Conservation (phyloP, 2,888 invertebrate species). For the Plagodis dolabraria region DNA sequence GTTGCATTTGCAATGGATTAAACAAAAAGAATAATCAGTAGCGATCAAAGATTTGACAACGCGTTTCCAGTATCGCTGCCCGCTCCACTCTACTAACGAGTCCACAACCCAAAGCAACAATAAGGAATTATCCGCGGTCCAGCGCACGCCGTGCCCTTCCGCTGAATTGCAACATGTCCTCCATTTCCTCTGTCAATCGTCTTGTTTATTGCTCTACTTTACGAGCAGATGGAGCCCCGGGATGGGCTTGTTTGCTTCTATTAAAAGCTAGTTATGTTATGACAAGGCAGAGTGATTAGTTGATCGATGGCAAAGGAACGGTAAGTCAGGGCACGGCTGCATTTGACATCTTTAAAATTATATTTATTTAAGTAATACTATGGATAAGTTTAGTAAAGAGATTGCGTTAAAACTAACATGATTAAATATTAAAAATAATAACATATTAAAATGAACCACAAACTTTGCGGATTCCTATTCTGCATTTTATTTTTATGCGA, state of each 20-base stretch:
- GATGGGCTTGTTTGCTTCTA: conserved; percentile 15
- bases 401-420: no score
- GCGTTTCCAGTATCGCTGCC: neutral
- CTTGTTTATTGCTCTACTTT: conserved; percentile 22
- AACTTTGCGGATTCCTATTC: no score
- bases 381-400: no score
- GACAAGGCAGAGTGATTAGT: conserved; percentile 2
- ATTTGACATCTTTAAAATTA: no score
- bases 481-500: no score
- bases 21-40: no score
- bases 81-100: conserved; percentile 36
- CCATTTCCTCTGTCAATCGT: conserved; percentile 34
- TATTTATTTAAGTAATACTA: no score
- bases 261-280: conserved; percentile 11
- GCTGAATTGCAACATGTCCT: conserved; percentile 38
- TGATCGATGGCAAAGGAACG: neutral
- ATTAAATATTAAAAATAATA: no score
- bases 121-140: conserved; percentile 67
- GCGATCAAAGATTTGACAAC: no score
- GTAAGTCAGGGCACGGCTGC: no score
- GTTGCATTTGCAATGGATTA: no score
- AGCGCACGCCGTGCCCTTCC: conserved; percentile 66
- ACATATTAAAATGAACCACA: no score
- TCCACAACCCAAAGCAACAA: conserved; percentile 52
- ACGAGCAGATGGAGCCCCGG: conserved; percentile 2